phyloP scores from a whole-genome alignment of 2,888 invertebrate genomes.

The Allygus modestus region DNA sequence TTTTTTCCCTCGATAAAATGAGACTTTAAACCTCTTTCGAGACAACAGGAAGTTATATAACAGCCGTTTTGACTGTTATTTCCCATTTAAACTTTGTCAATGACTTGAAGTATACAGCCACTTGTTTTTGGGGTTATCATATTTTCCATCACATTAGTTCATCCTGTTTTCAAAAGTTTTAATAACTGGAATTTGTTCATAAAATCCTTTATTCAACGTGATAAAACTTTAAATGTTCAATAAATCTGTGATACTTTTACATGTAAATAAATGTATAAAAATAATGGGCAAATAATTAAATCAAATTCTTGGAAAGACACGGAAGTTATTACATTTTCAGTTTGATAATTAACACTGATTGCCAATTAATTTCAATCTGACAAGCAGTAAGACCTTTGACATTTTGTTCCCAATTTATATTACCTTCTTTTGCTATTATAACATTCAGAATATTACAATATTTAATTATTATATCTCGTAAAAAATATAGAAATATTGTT shows the following conservation, averaged over 20 bases:
- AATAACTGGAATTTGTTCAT: no score
- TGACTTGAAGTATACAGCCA: not conserved
- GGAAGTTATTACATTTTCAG: not conserved
- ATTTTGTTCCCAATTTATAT: no score
- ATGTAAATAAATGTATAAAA: no score
- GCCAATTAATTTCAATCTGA: not conserved
- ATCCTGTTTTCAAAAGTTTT: no score
- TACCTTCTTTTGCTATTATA: no score
- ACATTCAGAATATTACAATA: no score
- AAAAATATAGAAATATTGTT: no score
- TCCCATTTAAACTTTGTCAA: slow-evolving; percentile 18
- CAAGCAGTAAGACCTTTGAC: not conserved
- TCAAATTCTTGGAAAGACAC: not conserved
- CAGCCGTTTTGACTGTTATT: slow-evolving; percentile 25
- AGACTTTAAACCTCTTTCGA: not conserved
- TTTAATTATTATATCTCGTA: no score
- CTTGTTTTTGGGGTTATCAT: not conserved
- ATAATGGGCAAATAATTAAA: no score
- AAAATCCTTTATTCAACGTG: no score
- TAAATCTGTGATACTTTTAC: no score
- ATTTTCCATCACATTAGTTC: slow-evolving; percentile 5
- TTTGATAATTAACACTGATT: not conserved
- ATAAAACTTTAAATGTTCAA: no score
- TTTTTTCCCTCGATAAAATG: not conserved
- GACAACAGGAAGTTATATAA: slow-evolving; percentile 13